Evolutionary conservation across 2,113 vertebrate genomes (phyloP), one percentile per base, ranked within the genome.

Genomic region (Thalassarche chlororhynchos): DNA sequence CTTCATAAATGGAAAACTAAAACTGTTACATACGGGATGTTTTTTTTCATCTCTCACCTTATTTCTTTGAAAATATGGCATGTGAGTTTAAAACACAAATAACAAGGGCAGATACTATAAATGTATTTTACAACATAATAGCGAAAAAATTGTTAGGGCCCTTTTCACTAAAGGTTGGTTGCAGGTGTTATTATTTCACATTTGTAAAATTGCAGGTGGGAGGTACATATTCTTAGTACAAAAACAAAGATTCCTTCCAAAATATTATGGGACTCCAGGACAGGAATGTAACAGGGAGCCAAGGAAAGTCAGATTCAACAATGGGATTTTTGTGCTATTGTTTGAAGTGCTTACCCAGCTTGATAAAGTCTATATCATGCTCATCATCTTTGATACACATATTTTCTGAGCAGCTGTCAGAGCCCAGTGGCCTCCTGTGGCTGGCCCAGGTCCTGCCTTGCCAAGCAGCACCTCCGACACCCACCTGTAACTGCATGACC

Each of bases 51-150:
- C 17, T 84, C 44, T 94, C 32, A 78, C 66, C 90, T 96, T 90
- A 70, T 55, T 92, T 82, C 76, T 96, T 96, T 95, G 80, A 93
- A 97, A 91, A 93, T 71, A 19, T 1, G 8, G 20, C 8, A 32
- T 40, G 9, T 58, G 87, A 91, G 51, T 96, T 96, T 90, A 86
- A 95, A 95, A 68, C 75, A 77, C 51, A 94, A 92, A 94, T 89
- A 97, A 65, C 9, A 18, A 60, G 10, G 31, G 16, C 26, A 90
- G 51, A 26, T 92, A 62, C 31, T 76, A 44, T 83, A 95, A 66
- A 87, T 90, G 44, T 44, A 76, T 96, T 97, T 97, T 96, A 87
- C 28, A 57, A 51, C 23, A 38, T 25, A 75, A 36, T 14, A 91
- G 55, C 29, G 40, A 95, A 96, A 95, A 91, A 86, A 85, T 71